phyloP scores from a whole-genome alignment of 1,140 invertebrate genomes.

The Anastrepha obliqua region DNA sequence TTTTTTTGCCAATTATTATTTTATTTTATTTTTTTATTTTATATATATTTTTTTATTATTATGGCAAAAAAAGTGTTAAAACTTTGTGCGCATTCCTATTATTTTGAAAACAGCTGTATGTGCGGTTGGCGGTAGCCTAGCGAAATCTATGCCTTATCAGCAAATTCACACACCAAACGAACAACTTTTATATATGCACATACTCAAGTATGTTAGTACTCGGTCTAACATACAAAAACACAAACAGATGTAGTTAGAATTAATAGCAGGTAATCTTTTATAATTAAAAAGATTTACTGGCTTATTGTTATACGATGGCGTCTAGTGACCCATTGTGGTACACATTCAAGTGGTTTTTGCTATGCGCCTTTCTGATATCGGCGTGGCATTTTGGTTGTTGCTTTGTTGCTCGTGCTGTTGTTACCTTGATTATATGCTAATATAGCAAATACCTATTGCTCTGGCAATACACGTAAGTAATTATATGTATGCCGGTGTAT shows the following conservation, averaged over 20 bases:
- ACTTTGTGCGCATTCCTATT: too few species aligned
- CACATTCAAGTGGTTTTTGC: constrained; percentile 13
- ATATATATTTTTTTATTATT: too few species aligned
- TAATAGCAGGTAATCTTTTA: constrained; percentile 36
- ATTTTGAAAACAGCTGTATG: too few species aligned
- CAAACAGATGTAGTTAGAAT: neutral
- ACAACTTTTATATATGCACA: neutral
- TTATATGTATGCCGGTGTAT: neutral
- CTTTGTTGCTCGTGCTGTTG: neutral
- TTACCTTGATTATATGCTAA: constrained; percentile 36
- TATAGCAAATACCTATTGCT: constrained; percentile 28
- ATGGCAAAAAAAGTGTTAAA: too few species aligned
- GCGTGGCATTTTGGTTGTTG: neutral
- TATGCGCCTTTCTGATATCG: neutral
- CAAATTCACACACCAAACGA: neutral
- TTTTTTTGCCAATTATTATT: too few species aligned
- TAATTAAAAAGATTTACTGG: constrained; percentile 33
- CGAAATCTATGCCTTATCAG: neutral
- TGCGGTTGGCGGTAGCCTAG: too few species aligned
- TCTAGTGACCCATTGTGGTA: constrained; percentile 14
- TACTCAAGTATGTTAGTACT: neutral
- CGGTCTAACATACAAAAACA: neutral
- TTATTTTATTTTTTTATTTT: too few species aligned
- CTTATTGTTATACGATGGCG: constrained; percentile 20
- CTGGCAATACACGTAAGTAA: neutral